Evolutionary conservation across 2,888 invertebrate species (phyloP), one percentile per base, ranked within the genome.

Genomic region (Acanthosepion esculentum): DNA sequence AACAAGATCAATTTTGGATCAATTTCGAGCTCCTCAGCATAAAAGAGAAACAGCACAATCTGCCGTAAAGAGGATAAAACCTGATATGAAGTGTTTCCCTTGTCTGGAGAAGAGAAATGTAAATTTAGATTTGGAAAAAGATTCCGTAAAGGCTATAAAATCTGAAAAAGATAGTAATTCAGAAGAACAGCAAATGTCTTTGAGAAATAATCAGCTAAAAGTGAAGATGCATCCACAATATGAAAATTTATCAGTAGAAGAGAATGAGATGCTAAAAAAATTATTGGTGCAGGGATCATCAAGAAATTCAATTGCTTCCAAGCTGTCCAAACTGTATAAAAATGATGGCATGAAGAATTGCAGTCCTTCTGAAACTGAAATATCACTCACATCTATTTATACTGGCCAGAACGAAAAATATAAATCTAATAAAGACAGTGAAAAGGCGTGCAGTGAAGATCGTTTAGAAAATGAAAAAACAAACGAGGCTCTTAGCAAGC

Each of bases 81-180:
- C 94, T 33, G 94, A 94, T 26, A 94, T 96, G 94, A 94, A 96
- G n/a, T 64, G 59, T 91, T 93, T 95, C 91, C 95, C 95, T 48
- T 94, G 95, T 91, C 95, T 95, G 29, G 95, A 95, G 53, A n/a
- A 50, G 33, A 50, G 48, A 29, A 33, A 23, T 33, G 23, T 26
- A 93, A n/a, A 93, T 33, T 29, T 53, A 33, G 48, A 93, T 93
- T 55, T 93, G 29, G n/a, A 48, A 20, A 33, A 93, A 48, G 29
- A 10, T 93, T 10, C 20, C 12, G 29, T 93, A 53, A 50, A 50
- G 50, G 50, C 33, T 53, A 12, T 48, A 20, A 53, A 53, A 26
- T 33, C 50, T 53, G 29, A 26, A 48, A n/a, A 23, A 48, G 53
- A 26, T 93, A n/a, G 15, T 55, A 4, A 3, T 33, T n/a, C 50